These are phyloP conservation scores for Acanthosepion pharaonis DNA, from an alignment of 2,888 invertebrate genomes.

Conservation along the genomic window DNA sequence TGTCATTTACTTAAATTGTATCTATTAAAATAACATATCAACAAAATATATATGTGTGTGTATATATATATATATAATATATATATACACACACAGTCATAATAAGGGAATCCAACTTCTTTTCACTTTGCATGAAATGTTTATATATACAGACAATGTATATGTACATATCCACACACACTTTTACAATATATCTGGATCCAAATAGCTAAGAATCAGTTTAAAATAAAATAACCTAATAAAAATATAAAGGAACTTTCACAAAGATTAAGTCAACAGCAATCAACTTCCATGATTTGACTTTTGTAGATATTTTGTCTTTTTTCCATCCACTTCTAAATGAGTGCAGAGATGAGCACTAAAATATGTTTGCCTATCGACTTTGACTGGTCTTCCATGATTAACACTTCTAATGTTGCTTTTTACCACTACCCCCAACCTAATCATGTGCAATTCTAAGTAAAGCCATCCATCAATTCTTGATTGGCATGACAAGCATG, in stretches of 20 bases:
- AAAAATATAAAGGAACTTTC: not conserved
- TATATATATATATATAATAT: too few species aligned
- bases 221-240: not conserved
- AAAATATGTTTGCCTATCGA: not conserved
- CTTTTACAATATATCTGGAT: too few species aligned
- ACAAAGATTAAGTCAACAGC: not conserved
- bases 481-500: not conserved
- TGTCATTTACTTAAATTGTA: too few species aligned
- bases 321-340: not conserved
- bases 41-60: too few species aligned
- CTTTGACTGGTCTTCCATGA: not conserved
- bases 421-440: not conserved
- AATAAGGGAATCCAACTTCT: too few species aligned
- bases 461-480: not conserved
- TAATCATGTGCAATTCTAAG: not conserved
- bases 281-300: not conserved
- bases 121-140: too few species aligned
- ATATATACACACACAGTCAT: too few species aligned
- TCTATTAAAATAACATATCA: too few species aligned
- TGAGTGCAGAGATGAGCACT: not conserved
- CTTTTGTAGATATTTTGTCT: not conserved
- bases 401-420: not conserved
- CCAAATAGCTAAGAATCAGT: not conserved
- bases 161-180: too few species aligned
- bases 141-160: too few species aligned